These are phyloP conservation scores for Sphecodes monilicornis DNA, from an alignment of 2,888 invertebrate species.

Conservation along the genomic window DNA sequence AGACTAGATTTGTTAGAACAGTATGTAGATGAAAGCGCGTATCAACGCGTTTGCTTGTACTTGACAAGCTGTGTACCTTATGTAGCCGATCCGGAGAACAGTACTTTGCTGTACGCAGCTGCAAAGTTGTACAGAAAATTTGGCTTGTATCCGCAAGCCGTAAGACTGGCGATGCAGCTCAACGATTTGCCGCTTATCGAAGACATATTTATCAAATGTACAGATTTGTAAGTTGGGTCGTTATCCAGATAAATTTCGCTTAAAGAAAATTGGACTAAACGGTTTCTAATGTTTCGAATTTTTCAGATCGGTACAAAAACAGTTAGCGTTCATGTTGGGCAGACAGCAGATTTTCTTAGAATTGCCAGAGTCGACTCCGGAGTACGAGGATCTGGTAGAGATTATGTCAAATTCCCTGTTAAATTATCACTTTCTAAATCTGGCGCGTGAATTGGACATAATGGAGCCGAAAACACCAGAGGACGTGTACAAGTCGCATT, in stretches of 20 bases:
- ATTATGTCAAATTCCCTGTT: conserved; percentile 98
- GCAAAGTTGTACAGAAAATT: conserved; percentile 94
- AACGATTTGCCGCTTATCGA: conserved; percentile 92
- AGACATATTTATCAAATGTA: conserved; percentile 93
- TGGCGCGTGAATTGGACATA: conserved; percentile 98
- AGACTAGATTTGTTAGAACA: conserved; percentile 93
- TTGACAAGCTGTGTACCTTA: conserved; percentile 97
- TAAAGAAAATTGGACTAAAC: not conserved
- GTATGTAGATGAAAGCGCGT: conserved; percentile 95
- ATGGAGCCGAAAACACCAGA: conserved; percentile 99
- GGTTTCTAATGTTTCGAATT: not conserved
- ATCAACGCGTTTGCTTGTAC: conserved; percentile 97
- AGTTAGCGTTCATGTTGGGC: conserved; percentile 98
- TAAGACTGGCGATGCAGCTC: conserved; percentile 96
- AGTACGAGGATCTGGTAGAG: conserved; percentile 91
- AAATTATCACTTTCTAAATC: conserved; percentile 95
- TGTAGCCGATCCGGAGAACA: conserved; percentile 97
- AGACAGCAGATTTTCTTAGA: conserved; percentile 97
- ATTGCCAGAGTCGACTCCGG: conserved; percentile 87
- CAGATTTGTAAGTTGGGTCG: conserved; percentile 89
- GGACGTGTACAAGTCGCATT: conserved; percentile 99
- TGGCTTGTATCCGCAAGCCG: conserved; percentile 94
- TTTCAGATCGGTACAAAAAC: conserved; percentile 93
- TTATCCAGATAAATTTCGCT: conserved; percentile 1
- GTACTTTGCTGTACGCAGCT: conserved; percentile 92